These are phyloP conservation scores for Coreius guichenoti DNA, from an alignment of 2,797 vertebrate species.

Conservation along the genomic window DNA sequence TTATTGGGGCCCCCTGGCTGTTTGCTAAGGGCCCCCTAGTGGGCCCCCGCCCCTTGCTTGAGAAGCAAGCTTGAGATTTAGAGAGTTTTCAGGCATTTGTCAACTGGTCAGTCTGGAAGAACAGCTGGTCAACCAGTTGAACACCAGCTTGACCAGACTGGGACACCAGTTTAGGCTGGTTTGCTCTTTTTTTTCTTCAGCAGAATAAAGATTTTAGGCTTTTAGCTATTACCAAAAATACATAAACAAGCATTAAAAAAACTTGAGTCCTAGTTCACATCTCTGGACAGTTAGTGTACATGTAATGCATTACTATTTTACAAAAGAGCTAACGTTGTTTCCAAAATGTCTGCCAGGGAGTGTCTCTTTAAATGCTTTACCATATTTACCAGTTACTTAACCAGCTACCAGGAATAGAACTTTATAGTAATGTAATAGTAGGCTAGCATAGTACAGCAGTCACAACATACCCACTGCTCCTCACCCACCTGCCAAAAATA, in stretches of 20 bases:
- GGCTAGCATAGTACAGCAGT: not conserved
- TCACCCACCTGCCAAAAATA: constrained; percentile 21
- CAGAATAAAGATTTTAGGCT: not conserved
- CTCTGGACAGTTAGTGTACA: not conserved
- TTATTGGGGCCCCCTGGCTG: not conserved
- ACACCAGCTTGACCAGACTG: not conserved
- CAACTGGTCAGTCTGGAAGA: not conserved
- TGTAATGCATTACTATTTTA: constrained; percentile 33
- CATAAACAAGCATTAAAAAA: not conserved
- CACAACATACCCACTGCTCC: constrained; percentile 1
- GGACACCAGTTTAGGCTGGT: not conserved
- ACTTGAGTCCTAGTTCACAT: not conserved
- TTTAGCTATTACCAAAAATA: not conserved
- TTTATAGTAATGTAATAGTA: constrained; percentile 38
- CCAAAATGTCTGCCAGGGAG: constrained; percentile 47
- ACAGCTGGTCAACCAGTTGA: not conserved
- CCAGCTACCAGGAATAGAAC: constrained; percentile 7
- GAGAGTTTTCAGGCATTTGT: not conserved
- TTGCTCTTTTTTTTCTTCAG: not conserved
- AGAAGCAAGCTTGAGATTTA: not conserved
- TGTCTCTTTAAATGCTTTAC: constrained; percentile 50
- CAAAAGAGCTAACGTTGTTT: constrained; percentile 24
- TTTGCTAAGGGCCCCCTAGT: not conserved
- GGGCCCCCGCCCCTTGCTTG: not conserved
- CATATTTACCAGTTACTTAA: constrained; percentile 43